Base-by-base conservation (phyloP, 2,888 invertebrate species). In the Liodrosophila aerea region DNA sequence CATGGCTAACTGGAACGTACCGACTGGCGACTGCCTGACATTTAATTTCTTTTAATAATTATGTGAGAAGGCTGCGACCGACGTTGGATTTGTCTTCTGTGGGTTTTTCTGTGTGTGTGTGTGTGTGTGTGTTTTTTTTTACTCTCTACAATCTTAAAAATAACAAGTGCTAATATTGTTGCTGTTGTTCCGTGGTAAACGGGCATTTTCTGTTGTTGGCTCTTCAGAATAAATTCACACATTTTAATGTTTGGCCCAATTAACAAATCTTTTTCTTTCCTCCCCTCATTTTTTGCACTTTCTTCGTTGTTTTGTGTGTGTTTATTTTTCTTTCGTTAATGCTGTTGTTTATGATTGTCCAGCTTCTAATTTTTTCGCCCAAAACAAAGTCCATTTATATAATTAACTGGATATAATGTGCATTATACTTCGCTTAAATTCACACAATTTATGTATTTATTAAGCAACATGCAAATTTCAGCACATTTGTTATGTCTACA, bases 31-130 rank as follows among this genome's bases (percentile, higher is more conserved):
- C 54, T 50, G 69, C 64, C 73, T 62, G 56, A 51, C 68, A 72
- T 76, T 76, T 73, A 59, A 73, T 76, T 74, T 57, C 65, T 76
- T 69, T 61, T 76, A 73, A 74, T 76, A 69, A 74, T 74, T 73
- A 73, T 76, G 69, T 63, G 57, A 61, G 71, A 66, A 52, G 57
- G 57, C 53, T 65, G 61, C 70, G 54, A 65, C 47, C 62, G 31
- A 46, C 47, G 43, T 65, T 18, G 73, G 56, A 76, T 72, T 73
- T 65, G 63, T 60, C 49, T 72, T 62, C 52, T 47, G 41, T 37
- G 51, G 41, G 60, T 51, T 61, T 11, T 34, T 7, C 34, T 22
- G 46, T 15, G 18, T 9, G 7, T 13, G 11, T 31, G 18, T 18
- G 12, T 9, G 30, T 46, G 18, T 4, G 5, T 12, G 1, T 12